Evolutionary conservation across 2,113 vertebrate species (phyloP).

Genomic region (Pangasianodon hypophthalmus): DNA sequence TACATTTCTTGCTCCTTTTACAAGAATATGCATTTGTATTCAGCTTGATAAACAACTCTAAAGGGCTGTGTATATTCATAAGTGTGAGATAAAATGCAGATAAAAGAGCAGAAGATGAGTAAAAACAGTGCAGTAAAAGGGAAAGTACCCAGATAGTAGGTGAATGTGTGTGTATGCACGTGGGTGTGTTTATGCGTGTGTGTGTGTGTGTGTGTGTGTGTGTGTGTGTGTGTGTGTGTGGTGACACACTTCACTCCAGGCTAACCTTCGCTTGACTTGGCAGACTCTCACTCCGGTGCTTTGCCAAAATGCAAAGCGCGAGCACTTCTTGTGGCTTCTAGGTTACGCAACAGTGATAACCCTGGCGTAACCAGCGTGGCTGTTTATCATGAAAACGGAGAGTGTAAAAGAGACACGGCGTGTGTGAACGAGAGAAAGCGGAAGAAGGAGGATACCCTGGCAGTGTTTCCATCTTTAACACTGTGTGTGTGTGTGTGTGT

Average conservation of each 20-base stretch:
- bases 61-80: neutral
- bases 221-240: conserved; percentile 38
- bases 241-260: conserved; percentile 55
- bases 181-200: neutral
- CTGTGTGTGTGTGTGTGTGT: neutral
- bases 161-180: neutral
- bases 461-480: neutral
- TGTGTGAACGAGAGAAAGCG: neutral
- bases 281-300: conserved; percentile 44
- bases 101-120: neutral
- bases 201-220: conserved; percentile 31
- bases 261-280: conserved; percentile 68
- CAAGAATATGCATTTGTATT: neutral
- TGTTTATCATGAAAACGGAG: conserved; percentile 2
- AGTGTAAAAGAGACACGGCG: neutral
- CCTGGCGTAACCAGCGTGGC: conserved; percentile 24
- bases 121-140: neutral
- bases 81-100: neutral
- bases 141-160: neutral
- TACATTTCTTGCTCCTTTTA: neutral
- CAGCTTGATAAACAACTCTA: neutral
- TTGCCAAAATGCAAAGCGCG: conserved; percentile 60
- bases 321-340: conserved; percentile 49
- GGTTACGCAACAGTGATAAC: conserved; percentile 60
- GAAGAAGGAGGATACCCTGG: neutral